A percentile compares a stretch with the other conserved stretches of the same genome.
Conservation (phyloP, 2,888 invertebrate genomes). For the Melinaea marsaeus region DNA sequence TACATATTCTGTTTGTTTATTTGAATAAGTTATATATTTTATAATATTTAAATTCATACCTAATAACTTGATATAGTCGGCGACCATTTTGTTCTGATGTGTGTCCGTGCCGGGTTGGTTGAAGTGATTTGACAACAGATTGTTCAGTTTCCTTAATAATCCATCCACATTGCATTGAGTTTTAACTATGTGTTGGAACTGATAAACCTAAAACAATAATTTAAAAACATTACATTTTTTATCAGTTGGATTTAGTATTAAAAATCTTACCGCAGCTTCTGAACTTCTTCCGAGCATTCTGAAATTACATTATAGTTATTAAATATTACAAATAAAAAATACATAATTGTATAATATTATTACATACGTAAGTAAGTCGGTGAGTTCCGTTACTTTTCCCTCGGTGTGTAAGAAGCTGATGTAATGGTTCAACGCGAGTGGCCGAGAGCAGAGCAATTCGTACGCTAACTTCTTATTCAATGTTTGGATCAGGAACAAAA, state of each 20-base stretch:
- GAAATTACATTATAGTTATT: slow-evolving; percentile 36
- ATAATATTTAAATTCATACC: slow-evolving; percentile 46
- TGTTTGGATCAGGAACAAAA: slow-evolving; percentile 85
- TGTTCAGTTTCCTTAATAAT: slow-evolving; percentile 61
- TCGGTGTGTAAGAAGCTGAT: slow-evolving; percentile 84
- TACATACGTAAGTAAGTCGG: slow-evolving; percentile 85
- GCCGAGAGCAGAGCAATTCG: slow-evolving; percentile 82
- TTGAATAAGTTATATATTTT: no score
- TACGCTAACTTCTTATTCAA: slow-evolving; percentile 84
- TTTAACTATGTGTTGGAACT: slow-evolving; percentile 61
- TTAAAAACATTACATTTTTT: background rate
- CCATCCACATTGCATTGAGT: slow-evolving; percentile 59
- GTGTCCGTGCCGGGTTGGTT: slow-evolving; percentile 63
- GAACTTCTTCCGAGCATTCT: slow-evolving; percentile 82
- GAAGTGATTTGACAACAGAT: slow-evolving; percentile 71
- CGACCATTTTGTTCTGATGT: slow-evolving; percentile 60
- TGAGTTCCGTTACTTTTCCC: slow-evolving; percentile 82
- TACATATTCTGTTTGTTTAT: no score
- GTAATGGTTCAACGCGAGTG: slow-evolving; percentile 85
- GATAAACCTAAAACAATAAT: slow-evolving; percentile 49
- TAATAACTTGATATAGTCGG: slow-evolving; percentile 71
- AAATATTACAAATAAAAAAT: background rate
- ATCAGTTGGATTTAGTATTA: background rate
- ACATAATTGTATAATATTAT: background rate
- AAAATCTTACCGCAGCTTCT: slow-evolving; percentile 81